phyloP scores from a whole-genome alignment of 2,888 invertebrate genomes.

The Aspidiotus destructor region DNA sequence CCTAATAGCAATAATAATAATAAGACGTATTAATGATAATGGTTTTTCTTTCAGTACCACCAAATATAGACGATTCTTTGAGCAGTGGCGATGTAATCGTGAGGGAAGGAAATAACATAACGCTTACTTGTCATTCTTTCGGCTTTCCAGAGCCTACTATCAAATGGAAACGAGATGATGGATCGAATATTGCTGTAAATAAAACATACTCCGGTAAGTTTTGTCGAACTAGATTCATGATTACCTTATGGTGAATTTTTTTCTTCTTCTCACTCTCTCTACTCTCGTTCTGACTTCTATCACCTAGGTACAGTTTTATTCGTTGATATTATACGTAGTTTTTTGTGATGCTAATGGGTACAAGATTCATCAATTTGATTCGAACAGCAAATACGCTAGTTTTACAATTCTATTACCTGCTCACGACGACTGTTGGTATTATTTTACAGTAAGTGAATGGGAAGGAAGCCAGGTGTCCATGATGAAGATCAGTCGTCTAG shows the following conservation, averaged over 20 bases:
- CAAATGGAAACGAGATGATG: constrained; percentile 86
- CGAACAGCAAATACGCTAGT: no score
- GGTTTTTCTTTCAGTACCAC: constrained; percentile 60
- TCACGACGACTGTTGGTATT: constrained; percentile 13
- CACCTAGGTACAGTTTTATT: no score
- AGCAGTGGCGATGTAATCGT: constrained; percentile 87
- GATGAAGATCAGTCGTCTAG: constrained; percentile 71
- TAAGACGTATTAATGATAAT: no score
- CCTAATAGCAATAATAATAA: no score
- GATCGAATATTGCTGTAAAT: constrained; percentile 73
- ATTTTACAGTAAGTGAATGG: constrained; percentile 50
- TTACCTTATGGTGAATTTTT: no score
- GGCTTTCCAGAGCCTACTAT: constrained; percentile 81
- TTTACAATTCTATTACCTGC: neutral
- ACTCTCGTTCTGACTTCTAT: no score
- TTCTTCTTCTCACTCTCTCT: no score
- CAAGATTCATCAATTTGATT: no score
- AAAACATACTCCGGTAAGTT: constrained; percentile 43
- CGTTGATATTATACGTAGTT: no score
- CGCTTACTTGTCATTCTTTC: constrained; percentile 76
- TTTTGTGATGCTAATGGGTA: no score
- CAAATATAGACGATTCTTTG: constrained; percentile 80
- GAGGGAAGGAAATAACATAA: constrained; percentile 79
- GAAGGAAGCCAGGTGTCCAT: constrained; percentile 75
- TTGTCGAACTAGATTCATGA: no score